Percentiles rank a stretch among this genome's conserved stretches.
Evolutionary conservation across 2,888 invertebrate species (phyloP).

Genomic region (Baronia brevicornis): DNA sequence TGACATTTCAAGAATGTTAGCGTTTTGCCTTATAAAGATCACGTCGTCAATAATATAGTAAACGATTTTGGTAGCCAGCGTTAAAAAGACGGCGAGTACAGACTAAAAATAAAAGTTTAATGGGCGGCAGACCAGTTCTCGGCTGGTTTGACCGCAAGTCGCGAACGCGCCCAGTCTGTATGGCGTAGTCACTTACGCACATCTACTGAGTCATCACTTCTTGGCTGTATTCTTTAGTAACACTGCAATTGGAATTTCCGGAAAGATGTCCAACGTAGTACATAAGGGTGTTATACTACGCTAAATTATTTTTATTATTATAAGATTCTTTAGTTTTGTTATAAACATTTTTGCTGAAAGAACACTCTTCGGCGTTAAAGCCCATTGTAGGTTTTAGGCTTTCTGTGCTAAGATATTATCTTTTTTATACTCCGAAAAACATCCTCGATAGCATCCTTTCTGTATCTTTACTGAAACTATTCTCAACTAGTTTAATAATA

Average conservation of each 20-base stretch:
- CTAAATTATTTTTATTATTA: slow-evolving; percentile 7
- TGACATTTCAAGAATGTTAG: no score
- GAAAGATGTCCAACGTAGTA: slow-evolving; percentile 8
- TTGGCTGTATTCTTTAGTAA: slow-evolving; percentile 12
- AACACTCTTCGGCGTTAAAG: no score
- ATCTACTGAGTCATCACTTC: slow-evolving; percentile 16
- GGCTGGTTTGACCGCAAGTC: slow-evolving; percentile 28
- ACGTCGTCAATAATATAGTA: slow-evolving; percentile 8
- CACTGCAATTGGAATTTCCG: slow-evolving; percentile 13
- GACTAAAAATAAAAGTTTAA: slow-evolving; percentile 46
- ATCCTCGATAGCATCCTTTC: no score
- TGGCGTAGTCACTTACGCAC: slow-evolving; percentile 12
- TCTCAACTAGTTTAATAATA: no score
- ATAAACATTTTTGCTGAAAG: no score
- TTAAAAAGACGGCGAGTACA: slow-evolving; percentile 18
- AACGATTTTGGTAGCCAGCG: slow-evolving; percentile 18
- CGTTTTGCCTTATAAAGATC: no score
- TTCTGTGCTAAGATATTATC: no score
- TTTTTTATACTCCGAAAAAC: no score
- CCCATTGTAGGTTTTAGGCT: no score
- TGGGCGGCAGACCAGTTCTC: slow-evolving; percentile 40
- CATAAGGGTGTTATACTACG: slow-evolving; percentile 9
- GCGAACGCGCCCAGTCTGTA: slow-evolving; percentile 14
- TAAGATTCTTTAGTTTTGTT: no score
- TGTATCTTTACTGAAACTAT: no score